Conservation (phyloP, 2,888 invertebrate species). For the Rhodophaea formosa region DNA sequence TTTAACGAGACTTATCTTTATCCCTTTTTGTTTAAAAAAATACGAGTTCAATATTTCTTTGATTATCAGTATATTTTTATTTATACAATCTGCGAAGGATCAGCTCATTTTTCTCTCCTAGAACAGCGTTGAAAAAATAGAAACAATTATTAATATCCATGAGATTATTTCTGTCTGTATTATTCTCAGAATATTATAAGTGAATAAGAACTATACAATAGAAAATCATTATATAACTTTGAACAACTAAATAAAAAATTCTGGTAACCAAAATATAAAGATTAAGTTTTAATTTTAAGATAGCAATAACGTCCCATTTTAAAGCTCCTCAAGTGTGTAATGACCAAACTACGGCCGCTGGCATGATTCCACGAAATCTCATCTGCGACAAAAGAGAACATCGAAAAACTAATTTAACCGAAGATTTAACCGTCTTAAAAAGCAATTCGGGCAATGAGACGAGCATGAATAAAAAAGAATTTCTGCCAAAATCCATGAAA, state of each 20-base stretch:
- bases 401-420: constrained; percentile 12
- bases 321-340: constrained; percentile 7
- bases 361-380: constrained; percentile 6
- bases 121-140: no score
- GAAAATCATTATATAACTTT: no score
- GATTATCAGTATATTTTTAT: no score
- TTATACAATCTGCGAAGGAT: no score
- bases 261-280: background rate
- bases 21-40: no score
- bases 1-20: no score
- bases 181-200: no score
- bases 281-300: background rate
- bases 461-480: constrained; percentile 17
- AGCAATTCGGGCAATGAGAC: constrained; percentile 13
- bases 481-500: constrained; percentile 18
- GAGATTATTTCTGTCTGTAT: no score
- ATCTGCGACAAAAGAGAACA: constrained; percentile 5
- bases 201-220: no score
- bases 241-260: background rate
- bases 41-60: no score
- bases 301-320: background rate
- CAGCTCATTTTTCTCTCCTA: no score
- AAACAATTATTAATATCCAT: no score
- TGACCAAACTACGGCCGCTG: constrained; percentile 10
- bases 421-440: constrained; percentile 13